Conservation (phyloP, 2,888 invertebrate genomes). For the Heliconius cydno region DNA sequence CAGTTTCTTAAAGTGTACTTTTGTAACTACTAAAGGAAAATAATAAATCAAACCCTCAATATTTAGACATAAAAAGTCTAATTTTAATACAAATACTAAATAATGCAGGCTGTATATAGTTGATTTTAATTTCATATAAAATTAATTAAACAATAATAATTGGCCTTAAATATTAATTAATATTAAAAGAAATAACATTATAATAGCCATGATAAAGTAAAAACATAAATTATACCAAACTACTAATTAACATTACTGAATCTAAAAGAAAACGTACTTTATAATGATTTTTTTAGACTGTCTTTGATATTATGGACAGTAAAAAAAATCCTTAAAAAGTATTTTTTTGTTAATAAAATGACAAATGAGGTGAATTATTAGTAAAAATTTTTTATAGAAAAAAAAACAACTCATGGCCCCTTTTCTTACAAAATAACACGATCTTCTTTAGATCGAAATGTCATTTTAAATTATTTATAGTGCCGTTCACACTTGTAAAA, state of each 20-base stretch:
- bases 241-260: background rate
- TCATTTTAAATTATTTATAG: background rate
- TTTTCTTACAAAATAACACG: background rate
- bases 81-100: background rate
- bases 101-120: too few species aligned
- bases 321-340: background rate
- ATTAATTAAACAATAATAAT: background rate
- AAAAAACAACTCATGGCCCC: background rate
- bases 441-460: background rate
- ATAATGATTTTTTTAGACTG: background rate
- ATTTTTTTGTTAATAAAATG: slow-evolving; percentile 16
- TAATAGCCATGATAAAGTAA: background rate
- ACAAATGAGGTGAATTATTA: slow-evolving; percentile 36
- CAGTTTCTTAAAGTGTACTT: too few species aligned
- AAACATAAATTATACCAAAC: background rate
- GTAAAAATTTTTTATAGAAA: background rate
- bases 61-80: background rate
- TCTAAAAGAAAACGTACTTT: background rate
- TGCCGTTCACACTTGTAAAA: background rate
- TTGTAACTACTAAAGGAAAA: too few species aligned
- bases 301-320: background rate
- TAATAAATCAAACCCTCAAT: too few species aligned
- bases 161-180: background rate
- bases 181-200: background rate
- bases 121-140: background rate